Conservation (phyloP, 2,888 invertebrate genomes). For the Mechanitis messenoides region DNA sequence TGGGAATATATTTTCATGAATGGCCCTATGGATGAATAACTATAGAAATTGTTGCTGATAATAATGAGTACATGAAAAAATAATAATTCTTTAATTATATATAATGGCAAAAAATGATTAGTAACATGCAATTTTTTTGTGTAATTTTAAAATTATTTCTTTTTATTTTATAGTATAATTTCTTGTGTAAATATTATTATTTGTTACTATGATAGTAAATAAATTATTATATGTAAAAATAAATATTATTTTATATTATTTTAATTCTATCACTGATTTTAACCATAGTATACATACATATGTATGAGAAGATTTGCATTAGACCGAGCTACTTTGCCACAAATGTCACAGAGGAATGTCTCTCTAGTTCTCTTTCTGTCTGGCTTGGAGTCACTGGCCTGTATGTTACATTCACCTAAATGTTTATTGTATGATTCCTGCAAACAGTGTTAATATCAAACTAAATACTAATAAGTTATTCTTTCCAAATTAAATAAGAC, state of each 20-base stretch:
- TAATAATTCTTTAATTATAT: too few relatives aligned
- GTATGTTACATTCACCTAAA: slow-evolving; percentile 37
- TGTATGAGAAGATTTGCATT: slow-evolving; percentile 61
- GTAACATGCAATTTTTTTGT: too few relatives aligned
- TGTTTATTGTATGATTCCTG: slow-evolving; percentile 55
- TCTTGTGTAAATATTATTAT: too few relatives aligned
- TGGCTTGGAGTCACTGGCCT: slow-evolving; percentile 19
- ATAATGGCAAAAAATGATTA: too few relatives aligned
- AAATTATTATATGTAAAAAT: too few relatives aligned
- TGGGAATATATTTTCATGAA: slow-evolving; percentile 61
- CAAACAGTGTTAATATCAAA: slow-evolving; percentile 22
- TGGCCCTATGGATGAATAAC: slow-evolving; percentile 40
- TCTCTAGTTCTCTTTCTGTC: slow-evolving; percentile 32
- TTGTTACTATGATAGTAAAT: too few relatives aligned
- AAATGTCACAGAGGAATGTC: slow-evolving; percentile 62
- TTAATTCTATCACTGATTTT: not conserved
- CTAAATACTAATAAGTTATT: too few relatives aligned
- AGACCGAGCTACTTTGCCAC: slow-evolving; percentile 60
- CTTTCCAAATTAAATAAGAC: too few relatives aligned
- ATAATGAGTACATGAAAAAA: too few relatives aligned
- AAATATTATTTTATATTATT: too few relatives aligned
- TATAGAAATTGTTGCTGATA: not conserved
- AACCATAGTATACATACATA: slow-evolving; percentile 46
- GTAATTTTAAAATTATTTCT: too few relatives aligned
- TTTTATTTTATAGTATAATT: too few relatives aligned